These are phyloP conservation scores for Hiodon tergisus DNA, from an alignment of 2,113 vertebrate genomes.

Conservation along the genomic window DNA sequence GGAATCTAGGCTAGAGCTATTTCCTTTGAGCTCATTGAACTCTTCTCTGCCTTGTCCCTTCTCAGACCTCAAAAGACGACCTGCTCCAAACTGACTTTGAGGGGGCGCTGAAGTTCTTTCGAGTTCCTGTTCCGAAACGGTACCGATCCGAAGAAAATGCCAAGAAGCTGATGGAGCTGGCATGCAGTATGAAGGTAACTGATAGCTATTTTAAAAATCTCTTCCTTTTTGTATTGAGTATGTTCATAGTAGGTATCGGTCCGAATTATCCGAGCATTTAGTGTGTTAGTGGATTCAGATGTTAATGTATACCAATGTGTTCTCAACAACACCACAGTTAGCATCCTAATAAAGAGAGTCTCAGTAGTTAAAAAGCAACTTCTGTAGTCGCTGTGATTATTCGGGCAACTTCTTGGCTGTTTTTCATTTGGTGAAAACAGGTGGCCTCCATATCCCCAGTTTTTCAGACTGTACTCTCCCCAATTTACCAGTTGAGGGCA, in stretches of 20 bases:
- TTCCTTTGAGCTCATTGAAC: background rate
- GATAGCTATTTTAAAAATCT: background rate
- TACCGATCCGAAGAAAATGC: constrained; percentile 97
- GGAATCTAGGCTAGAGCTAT: background rate
- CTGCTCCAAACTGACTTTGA: constrained; percentile 91
- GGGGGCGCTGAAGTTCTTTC: constrained; percentile 95
- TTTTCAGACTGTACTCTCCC: constrained; percentile 14
- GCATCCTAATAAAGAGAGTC: too few relatives aligned
- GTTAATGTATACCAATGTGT: too few relatives aligned
- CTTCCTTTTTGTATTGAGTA: background rate
- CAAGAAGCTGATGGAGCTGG: constrained; percentile 96
- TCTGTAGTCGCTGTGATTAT: background rate
- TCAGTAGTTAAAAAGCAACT: background rate
- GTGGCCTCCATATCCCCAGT: background rate
- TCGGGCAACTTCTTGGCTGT: background rate
- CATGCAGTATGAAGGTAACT: constrained; percentile 94
- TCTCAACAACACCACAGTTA: background rate
- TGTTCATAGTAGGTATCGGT: background rate
- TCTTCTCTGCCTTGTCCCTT: background rate
- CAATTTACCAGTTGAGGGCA: constrained; percentile 49
- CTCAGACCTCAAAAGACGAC: constrained; percentile 92
- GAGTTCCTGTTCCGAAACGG: constrained; percentile 93
- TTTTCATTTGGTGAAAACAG: background rate
- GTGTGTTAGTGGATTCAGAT: too few relatives aligned
- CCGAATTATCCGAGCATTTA: background rate